A percentile compares a stretch with the other conserved stretches of the same genome.
Evolutionary conservation across 2,797 vertebrate species (phyloP).

Genomic region (Eulemur rubriventer): DNA sequence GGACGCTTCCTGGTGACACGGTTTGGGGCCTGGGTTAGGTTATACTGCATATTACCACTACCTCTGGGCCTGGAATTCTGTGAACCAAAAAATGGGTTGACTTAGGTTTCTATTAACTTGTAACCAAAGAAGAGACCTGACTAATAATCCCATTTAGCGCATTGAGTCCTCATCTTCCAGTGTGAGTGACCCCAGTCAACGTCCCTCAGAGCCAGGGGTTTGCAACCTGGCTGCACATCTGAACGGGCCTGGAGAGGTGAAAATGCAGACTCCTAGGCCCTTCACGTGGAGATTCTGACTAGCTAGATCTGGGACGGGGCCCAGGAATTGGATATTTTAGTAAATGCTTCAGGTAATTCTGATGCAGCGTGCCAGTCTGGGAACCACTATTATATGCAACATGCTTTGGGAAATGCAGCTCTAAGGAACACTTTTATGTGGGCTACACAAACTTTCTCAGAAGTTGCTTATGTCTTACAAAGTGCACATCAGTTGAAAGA

Average conservation of each 20-base stretch:
- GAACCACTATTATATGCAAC: neutral
- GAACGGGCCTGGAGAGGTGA: too few relatives aligned
- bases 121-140: neutral
- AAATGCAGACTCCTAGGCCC: neutral
- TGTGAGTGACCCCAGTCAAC: too few relatives aligned
- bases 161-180: neutral
- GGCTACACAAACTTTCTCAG: neutral
- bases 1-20: accelerated
- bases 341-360: neutral
- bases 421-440: neutral
- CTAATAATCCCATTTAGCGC: too few relatives aligned
- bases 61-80: neutral
- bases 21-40: neutral
- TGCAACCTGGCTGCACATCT: neutral
- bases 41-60: neutral
- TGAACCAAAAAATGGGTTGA: neutral
- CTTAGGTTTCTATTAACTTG: neutral
- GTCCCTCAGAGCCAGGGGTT: neutral
- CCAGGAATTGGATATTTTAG: neutral
- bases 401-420: neutral
- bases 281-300: neutral
- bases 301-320: neutral
- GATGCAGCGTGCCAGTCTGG: neutral
- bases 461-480: neutral
- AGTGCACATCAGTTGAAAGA: neutral